phyloP scores from a whole-genome alignment of 2,113 vertebrate species.

The Machaerirhynchus nigripectus region DNA sequence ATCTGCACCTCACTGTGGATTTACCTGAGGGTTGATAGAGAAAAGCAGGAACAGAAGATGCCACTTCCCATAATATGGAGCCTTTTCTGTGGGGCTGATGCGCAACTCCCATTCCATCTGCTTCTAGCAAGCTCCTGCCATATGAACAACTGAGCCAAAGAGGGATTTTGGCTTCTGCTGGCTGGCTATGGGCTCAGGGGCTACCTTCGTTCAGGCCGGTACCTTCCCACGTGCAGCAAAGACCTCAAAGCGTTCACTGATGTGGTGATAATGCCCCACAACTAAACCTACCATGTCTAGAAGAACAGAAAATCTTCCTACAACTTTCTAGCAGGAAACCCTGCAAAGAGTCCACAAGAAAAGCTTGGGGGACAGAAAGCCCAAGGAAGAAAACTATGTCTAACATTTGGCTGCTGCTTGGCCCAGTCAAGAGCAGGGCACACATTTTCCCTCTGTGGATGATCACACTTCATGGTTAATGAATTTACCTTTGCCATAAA shows the following conservation, averaged over 20 bases:
- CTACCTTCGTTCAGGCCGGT: background rate
- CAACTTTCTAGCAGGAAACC: background rate
- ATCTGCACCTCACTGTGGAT: background rate
- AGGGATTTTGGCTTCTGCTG: background rate
- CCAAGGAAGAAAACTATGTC: background rate
- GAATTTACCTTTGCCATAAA: constrained; percentile 1
- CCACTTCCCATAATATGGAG: background rate
- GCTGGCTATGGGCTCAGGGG: background rate
- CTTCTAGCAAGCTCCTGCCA: background rate
- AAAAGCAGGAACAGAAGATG: background rate
- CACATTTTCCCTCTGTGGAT: background rate
- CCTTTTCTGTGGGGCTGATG: rapidly evolving
- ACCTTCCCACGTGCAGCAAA: background rate
- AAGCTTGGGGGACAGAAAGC: background rate
- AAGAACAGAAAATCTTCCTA: background rate
- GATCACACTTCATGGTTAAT: background rate
- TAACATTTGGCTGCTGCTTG: background rate
- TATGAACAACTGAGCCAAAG: background rate
- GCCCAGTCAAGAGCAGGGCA: background rate
- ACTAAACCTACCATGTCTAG: background rate
- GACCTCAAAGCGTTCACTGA: background rate
- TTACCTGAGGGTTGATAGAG: background rate
- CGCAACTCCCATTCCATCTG: background rate
- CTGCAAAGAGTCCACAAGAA: background rate
- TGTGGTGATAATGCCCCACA: background rate